Base-by-base conservation (phyloP, 2,113 vertebrate species). In the Copsychus sechellarum region DNA sequence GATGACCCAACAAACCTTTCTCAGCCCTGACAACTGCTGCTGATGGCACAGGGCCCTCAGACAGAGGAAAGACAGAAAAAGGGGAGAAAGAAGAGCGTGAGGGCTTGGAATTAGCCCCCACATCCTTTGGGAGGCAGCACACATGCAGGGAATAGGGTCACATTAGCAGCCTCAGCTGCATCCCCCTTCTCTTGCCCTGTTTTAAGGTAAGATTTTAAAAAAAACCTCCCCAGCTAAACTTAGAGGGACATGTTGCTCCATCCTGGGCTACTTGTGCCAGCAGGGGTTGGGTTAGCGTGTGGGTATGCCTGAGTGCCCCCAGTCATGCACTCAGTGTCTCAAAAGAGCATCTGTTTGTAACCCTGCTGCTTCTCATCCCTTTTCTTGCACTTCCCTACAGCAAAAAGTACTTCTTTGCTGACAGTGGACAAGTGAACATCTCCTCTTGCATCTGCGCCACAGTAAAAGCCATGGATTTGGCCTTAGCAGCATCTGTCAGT, bases 131-230 rank as follows among this genome's bases (percentile, higher is more conserved):
- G 64, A 95, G 31, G 61, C 14, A 53, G 77, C 54, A 70, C 0
- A 4, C 19, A 40, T 0, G 2, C 0, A 3, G 40, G 53, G 24
- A 86, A 83, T 3, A 26, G 53, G 9, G 28, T 5, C 13, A 66
- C 1, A 1, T 38, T 8, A n/a, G 22, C 47, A 62, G 81, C 16
- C 31, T 34, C 48, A 29, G 26, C 57, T 66, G 23, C 50, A 82
- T n/a, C 22, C 38, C 25, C 38, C 0, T 61, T 88, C 23, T 72
- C 26, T 48, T 23, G 42, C 14, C 8, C 33, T 31, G 8, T 6
- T 71, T 48, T 1, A 0, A 42, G 6, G 9, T 38, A 40, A 24
- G 22, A 66, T 64, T 15, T 15, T 4, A 47, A 47, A 51, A 54
- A 72, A 62, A 14, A 1, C 7, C 8, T 47, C 26, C 14, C 14